phyloP scores from a whole-genome alignment of 2,797 vertebrate genomes.

The Sebastes hopkinsi region DNA sequence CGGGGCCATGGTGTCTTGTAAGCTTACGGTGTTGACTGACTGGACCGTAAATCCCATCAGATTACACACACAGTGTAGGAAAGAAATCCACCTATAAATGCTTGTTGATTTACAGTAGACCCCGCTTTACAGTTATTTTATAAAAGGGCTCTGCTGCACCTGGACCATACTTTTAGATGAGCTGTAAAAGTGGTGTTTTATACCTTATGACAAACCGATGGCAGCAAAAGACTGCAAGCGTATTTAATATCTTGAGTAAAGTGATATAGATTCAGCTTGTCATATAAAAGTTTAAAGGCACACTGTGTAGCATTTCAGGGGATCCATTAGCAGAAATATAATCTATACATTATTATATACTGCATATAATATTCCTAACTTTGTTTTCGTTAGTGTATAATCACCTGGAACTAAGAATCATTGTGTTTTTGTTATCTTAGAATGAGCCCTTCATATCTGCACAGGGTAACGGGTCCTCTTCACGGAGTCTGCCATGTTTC shows the following conservation, averaged over 20 bases:
- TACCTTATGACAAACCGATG: not conserved
- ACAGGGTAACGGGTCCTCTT: too few species aligned
- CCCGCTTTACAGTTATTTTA: not conserved
- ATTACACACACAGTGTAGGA: conserved; percentile 6
- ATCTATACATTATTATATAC: too few species aligned
- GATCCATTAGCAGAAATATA: too few species aligned
- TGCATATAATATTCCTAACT: too few species aligned
- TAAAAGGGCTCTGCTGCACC: not conserved
- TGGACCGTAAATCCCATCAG: conserved; percentile 37
- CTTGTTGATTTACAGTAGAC: conserved; percentile 18
- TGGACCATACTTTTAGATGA: not conserved
- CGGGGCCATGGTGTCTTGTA: conserved; percentile 21
- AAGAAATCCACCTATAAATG: conserved; percentile 12
- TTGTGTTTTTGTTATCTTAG: too few species aligned
- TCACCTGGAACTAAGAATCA: too few species aligned
- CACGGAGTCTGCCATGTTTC: too few species aligned
- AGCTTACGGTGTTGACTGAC: conserved; percentile 22
- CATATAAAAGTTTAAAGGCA: not conserved
- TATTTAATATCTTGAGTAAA: not conserved
- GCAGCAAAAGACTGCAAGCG: not conserved
- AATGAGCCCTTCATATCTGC: too few species aligned
- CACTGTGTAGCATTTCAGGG: too few species aligned
- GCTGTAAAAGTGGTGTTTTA: not conserved
- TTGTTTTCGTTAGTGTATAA: too few species aligned
- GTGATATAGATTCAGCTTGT: not conserved